Conservation (phyloP, 2,888 invertebrate species). For the Synergus japonicus region DNA sequence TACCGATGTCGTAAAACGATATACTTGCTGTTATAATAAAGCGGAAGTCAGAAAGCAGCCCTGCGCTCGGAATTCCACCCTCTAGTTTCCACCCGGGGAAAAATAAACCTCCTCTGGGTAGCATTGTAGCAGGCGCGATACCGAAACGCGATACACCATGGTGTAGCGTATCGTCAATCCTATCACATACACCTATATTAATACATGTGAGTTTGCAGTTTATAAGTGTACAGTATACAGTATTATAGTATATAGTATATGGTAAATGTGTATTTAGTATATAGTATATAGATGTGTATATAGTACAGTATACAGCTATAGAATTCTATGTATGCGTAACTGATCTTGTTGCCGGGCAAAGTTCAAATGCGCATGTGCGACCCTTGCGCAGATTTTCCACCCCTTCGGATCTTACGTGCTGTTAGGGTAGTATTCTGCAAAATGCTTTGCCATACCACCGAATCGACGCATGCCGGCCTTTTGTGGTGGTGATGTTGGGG, state of each 20-base stretch:
- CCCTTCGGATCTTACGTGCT: slow-evolving; percentile 44
- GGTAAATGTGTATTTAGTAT: slow-evolving; percentile 1
- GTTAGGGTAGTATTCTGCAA: slow-evolving; percentile 44
- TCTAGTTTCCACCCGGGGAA: slow-evolving; percentile 53
- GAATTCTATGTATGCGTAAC: not conserved
- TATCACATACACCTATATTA: slow-evolving; percentile 19
- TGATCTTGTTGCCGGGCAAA: slow-evolving; percentile 27
- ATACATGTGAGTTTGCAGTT: slow-evolving; percentile 5
- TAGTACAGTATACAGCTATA: not conserved
- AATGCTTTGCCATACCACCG: slow-evolving; percentile 34
- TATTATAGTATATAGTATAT: not conserved
- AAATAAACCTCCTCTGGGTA: slow-evolving; percentile 52
- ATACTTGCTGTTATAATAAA: slow-evolving; percentile 66
- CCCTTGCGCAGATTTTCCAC: slow-evolving; percentile 46
- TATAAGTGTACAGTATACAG: not conserved
- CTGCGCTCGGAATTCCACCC: slow-evolving; percentile 55
- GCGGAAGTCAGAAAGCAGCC: slow-evolving; percentile 59
- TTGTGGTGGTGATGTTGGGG: slow-evolving; percentile 33
- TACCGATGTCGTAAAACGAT: slow-evolving; percentile 66
- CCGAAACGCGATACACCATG: slow-evolving; percentile 47
- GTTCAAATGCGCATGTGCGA: slow-evolving; percentile 4
- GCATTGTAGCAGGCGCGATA: slow-evolving; percentile 44
- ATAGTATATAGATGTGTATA: not conserved
- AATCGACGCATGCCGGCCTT: slow-evolving; percentile 40
- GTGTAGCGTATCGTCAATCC: slow-evolving; percentile 44